phyloP scores from a whole-genome alignment of 2,888 invertebrate genomes.

The Macrosiphum euphorbiae region DNA sequence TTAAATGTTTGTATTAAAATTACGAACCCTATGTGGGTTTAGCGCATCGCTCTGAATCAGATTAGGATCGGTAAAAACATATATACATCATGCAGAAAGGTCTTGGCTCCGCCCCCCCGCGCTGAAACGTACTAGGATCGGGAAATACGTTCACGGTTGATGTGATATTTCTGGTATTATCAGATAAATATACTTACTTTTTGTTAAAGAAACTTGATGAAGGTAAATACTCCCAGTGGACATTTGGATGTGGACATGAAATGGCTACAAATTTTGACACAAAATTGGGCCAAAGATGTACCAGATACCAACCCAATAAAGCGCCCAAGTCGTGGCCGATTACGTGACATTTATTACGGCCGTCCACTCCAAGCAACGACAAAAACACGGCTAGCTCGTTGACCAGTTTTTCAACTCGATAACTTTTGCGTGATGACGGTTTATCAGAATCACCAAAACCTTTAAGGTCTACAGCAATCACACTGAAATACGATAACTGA shows the following conservation, averaged over 20 bases:
- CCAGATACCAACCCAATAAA: slow-evolving; percentile 78
- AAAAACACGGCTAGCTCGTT: slow-evolving; percentile 79
- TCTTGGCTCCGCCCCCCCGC: too few species aligned
- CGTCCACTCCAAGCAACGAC: slow-evolving; percentile 72
- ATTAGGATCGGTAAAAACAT: too few species aligned
- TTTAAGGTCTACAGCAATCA: slow-evolving; percentile 82
- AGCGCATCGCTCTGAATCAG: too few species aligned
- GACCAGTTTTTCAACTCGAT: slow-evolving; percentile 75
- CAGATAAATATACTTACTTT: slow-evolving; percentile 68
- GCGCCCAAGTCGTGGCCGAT: slow-evolving; percentile 83
- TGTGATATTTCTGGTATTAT: background rate
- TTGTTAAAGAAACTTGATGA: slow-evolving; percentile 72
- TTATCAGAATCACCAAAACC: slow-evolving; percentile 86
- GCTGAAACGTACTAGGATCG: too few species aligned
- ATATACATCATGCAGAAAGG: too few species aligned
- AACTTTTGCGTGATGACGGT: slow-evolving; percentile 75
- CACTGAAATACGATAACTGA: slow-evolving; percentile 72
- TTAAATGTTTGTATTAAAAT: too few species aligned
- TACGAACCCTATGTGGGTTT: too few species aligned
- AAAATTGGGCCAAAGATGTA: slow-evolving; percentile 75
- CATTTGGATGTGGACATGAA: slow-evolving; percentile 81
- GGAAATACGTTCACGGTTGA: background rate
- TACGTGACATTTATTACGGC: slow-evolving; percentile 71
- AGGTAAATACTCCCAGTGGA: slow-evolving; percentile 74
- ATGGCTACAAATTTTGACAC: slow-evolving; percentile 79